Base-by-base conservation (phyloP, 2,113 vertebrate genomes). In the Seriola dumerili region DNA sequence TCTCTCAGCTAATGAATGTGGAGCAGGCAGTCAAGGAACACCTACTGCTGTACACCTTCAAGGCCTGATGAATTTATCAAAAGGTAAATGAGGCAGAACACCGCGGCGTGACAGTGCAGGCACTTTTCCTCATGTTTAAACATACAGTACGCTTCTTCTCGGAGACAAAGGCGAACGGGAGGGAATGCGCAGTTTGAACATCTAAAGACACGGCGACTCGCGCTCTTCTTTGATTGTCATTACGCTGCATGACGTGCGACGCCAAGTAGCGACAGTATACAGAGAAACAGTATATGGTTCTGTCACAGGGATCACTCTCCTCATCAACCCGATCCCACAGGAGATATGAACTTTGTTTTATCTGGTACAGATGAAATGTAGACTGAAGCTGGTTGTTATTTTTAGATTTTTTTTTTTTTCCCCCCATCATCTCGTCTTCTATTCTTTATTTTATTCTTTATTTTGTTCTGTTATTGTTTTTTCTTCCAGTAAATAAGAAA, bases 11-110 rank as follows among this genome's bases (percentile, higher is more conserved):
- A 89, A 92, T 92, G 83, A 92, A 92, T 79, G 89, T 68, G 86
- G 87, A 86, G 81, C 69, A 86, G 81, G 42, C 81, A 68, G 78
- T 86, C 62, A 59, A 80, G 78, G 78, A 88, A 86, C 87, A 88
- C 85, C 87, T 85, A 76, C 78, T 54, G 84, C 87, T 77, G 79
- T 61, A 70, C 80, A 68, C 74, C 69, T 88, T 85, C 85, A 75
- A 79, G 84, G 80, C 68, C 78, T 89, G 88, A 91, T 91, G 89
- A 84, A 90, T 92, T 85, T 73, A 91, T 94, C 87, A 89, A 29
- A 65, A 71, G 87, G 59, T 86, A 93, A 94, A 94, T 88, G 90
- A 94, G 91, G 91, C 91, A 81, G 85, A 89, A 83, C 76, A 40
- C 44, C 1, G 38, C 19, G 21, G 57, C 10, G 44, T 66, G 77